Percentiles rank a stretch among this genome's conserved stretches.
Evolutionary conservation across 2,888 invertebrate genomes (phyloP).

Genomic region (Aphodius granarius): DNA sequence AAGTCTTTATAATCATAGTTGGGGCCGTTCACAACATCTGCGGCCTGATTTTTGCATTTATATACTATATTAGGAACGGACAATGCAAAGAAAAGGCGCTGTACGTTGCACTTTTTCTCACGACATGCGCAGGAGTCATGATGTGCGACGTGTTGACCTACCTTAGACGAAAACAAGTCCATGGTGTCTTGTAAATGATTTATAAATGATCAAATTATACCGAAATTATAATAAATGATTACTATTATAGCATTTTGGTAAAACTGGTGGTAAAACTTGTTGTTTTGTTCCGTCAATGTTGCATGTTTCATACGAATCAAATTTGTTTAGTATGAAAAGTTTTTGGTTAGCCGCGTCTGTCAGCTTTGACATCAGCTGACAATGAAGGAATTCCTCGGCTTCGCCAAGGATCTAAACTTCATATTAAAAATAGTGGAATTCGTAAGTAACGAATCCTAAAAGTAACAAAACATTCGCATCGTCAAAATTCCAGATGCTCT

Average conservation of each 20-base stretch:
- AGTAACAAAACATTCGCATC: background rate
- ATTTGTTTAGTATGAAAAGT: too few species aligned
- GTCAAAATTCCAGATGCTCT: background rate
- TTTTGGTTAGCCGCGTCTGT: background rate
- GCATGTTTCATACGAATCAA: too few species aligned
- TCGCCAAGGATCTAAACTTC: background rate
- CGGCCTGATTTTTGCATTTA: background rate
- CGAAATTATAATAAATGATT: too few species aligned
- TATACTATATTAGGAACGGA: background rate
- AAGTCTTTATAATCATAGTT: conserved; percentile 20
- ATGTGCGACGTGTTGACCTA: background rate
- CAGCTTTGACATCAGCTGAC: background rate
- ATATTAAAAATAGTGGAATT: background rate
- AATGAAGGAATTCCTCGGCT: background rate
- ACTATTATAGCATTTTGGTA: too few species aligned
- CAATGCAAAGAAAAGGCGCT: background rate
- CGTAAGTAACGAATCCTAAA: too few species aligned
- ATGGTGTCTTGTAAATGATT: background rate
- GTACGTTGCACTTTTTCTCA: background rate
- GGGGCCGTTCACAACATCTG: conserved; percentile 17
- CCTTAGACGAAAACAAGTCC: background rate
- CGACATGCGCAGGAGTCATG: background rate
- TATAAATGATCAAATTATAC: background rate
- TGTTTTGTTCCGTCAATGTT: too few species aligned
- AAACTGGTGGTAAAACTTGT: too few species aligned